A percentile compares a stretch with the other conserved stretches of the same genome.
Evolutionary conservation across 2,113 vertebrate species (phyloP).

Genomic region (Polypterus senegalus): DNA sequence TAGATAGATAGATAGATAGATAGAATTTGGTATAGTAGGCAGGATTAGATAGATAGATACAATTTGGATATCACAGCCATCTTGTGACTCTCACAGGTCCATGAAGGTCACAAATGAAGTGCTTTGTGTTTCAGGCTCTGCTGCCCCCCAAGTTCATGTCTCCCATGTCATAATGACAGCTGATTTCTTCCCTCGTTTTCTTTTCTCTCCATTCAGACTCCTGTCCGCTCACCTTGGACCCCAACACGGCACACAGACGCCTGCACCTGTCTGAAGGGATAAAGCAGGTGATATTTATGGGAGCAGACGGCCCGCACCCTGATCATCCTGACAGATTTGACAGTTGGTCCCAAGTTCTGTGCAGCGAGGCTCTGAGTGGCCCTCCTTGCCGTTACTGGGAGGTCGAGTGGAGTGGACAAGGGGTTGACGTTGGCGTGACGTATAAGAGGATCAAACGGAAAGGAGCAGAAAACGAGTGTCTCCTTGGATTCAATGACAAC

Average conservation of each 20-base stretch:
- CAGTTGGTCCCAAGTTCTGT: slow-evolving; percentile 55
- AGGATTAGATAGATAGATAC: too few species aligned
- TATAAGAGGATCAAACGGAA: slow-evolving; percentile 54
- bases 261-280: slow-evolving; percentile 12
- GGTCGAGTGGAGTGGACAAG: slow-evolving; percentile 31
- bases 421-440: slow-evolving; percentile 20
- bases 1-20: too few species aligned
- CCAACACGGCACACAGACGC: slow-evolving; percentile 17
- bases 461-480: slow-evolving; percentile 51
- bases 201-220: slow-evolving; percentile 11
- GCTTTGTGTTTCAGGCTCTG: too few species aligned
- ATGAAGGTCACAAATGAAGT: too few species aligned
- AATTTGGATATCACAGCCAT: too few species aligned
- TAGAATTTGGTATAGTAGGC: too few species aligned
- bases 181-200: background rate
- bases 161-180: background rate
- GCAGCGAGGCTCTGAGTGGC: slow-evolving; percentile 26
- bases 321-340: slow-evolving; percentile 36
- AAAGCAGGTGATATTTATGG: slow-evolving; percentile 1
- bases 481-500: slow-evolving; percentile 39
- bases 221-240: slow-evolving; percentile 15
- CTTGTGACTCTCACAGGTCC: too few species aligned
- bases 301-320: slow-evolving; percentile 7
- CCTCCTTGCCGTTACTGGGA: slow-evolving; percentile 57
- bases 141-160: too few species aligned